Evolutionary conservation across 1,140 invertebrate genomes (phyloP), one percentile per base, ranked within the genome.

Genomic region (Sycobia sp.): DNA sequence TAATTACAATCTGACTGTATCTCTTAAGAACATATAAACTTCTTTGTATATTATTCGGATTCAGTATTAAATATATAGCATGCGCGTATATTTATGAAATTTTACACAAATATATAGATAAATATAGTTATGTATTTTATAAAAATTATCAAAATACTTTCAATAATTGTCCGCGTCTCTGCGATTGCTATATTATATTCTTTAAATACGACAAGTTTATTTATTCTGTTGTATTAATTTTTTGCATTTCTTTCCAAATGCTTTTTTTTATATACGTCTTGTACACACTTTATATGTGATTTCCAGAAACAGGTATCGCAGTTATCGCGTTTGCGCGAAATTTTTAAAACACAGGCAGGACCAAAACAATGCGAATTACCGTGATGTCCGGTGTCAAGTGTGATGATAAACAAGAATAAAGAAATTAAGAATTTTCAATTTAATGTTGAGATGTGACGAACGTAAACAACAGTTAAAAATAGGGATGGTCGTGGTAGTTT

Each of bases 381-480:
- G 63, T 59, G 57, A 68, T 68, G 68, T 74, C 70, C 68, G 60
- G 73, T 77, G 71, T 75, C 50, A 72, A 67, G 68, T 71, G 72
- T 69, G 67, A 69, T 69, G 67, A 66, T 68, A 65, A 71, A 54
- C 68, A 68, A 72, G 69, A 61, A 71, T 63, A 72, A 71, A 73
- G 71, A 75, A 74, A 73, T 74, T 75, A 76, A 50, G 60, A 64
- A 76, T 60, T 71, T 79, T 76, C 79, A 74, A 76, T 73, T 79
- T 73, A 79, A 58, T 71, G 77, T 80, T 76, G 75, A 76, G 73
- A 73, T 76, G 71, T 78, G 73, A 71, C 74, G 72, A 81, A 76
- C 73, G 77, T 82, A 79, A 81, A 71, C 75, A 67, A 79, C 71
- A 74, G 74, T 78, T 79, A 73, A 76, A 77, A 77, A 73, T 78